Evolutionary conservation across 2,888 invertebrate genomes (phyloP), one percentile per base, ranked within the genome.

Genomic region (Germaria angustata): DNA sequence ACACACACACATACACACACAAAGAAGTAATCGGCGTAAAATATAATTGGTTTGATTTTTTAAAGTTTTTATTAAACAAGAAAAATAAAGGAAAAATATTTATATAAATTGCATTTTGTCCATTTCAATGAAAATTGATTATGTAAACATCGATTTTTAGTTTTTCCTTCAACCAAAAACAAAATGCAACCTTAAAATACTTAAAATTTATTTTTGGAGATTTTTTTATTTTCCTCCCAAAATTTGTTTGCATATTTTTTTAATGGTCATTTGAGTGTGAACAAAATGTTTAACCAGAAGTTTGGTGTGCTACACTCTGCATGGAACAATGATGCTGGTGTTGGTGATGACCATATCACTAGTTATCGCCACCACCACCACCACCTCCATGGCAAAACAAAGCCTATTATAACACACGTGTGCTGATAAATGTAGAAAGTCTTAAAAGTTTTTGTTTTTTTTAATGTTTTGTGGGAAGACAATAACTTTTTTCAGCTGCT

Each of bases 21-120:
- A 59, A 51, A 44, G 36, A 69, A 77, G 68, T 72, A 75, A 75
- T 75, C 75, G 65, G 66, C 65, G 65, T 75, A 66, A 75, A 75
- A 75, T 81, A 81, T 81, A 82, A 82, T 82, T 82, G 80, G 82
- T 82, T 79, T 73, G 41, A 81, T 78, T 81, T 81, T 76, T 53
- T 28, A 59, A n/a, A n/a, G 55, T 59, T 76, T 75, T 80, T 63
- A 34, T 69, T 63, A 9, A 61, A 69, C 61, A 59, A 34, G 51
- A 34, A 53, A 61, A 53, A 41, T 28, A 17, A 53, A 39, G 15
- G 36, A 49, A 57, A 46, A 39, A 32, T 13, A 28, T 51, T 8
- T 22, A 20, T 36, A 65, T 51, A 72, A 61, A 51, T 46, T 55
- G 55, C 71, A 53, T 69, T 75, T 75, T 63, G 59, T 55, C 39